phyloP scores from a whole-genome alignment of 2,113 vertebrate species.

The Pygoscelis adeliae region DNA sequence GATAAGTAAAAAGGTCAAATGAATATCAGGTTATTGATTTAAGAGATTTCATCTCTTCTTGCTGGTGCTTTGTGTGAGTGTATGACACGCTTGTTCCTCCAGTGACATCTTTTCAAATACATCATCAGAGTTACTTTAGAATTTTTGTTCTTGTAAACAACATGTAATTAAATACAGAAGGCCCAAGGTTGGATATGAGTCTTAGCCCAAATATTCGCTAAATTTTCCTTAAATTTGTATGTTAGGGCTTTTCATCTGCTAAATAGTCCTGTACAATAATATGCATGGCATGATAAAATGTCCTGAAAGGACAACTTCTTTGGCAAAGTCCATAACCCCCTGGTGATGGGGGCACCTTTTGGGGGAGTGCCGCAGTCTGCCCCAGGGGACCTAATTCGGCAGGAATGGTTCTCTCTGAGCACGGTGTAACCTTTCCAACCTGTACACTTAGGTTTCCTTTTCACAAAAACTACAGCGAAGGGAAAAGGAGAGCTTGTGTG shows the following conservation, averaged over 20 bases:
- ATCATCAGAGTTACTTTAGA: not conserved
- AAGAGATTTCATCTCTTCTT: not conserved
- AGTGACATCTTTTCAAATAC: not conserved
- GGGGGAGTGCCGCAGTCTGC: not conserved
- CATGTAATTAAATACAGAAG: not conserved
- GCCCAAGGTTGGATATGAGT: not conserved
- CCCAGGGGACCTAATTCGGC: not conserved
- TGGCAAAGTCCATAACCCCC: not conserved
- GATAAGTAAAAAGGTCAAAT: not conserved
- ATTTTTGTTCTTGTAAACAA: not conserved
- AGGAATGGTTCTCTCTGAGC: not conserved
- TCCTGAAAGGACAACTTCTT: not conserved
- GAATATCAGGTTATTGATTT: not conserved
- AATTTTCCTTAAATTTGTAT: not conserved
- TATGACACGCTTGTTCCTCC: not conserved
- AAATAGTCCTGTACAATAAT: not conserved
- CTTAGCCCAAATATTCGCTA: not conserved
- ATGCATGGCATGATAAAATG: not conserved
- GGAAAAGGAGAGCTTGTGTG: not conserved
- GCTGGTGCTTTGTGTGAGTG: not conserved
- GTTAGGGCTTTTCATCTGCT: not conserved
- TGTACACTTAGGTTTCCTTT: not conserved
- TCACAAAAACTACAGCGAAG: not conserved
- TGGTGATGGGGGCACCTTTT: accelerated
- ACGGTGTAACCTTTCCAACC: not conserved